Evolutionary conservation across 2,113 vertebrate genomes (phyloP).

Genomic region (Uria lomvia): DNA sequence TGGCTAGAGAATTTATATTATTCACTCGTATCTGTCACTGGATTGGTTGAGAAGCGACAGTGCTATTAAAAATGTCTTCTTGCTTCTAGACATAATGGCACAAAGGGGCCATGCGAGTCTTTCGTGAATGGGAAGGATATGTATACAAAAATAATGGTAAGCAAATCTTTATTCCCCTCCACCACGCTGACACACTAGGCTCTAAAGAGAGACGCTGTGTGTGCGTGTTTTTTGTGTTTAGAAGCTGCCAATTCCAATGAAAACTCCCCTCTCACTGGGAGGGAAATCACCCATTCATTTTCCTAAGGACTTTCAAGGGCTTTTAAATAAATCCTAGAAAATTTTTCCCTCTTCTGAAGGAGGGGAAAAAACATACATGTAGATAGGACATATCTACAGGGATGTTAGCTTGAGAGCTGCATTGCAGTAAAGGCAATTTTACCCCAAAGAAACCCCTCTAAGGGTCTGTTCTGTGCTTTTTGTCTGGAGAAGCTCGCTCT

Average conservation of each 20-base stretch:
- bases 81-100: conserved; percentile 61
- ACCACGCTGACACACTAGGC: background rate
- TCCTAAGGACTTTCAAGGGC: conserved; percentile 25
- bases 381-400: background rate
- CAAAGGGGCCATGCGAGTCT: conserved; percentile 24
- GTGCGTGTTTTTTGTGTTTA: background rate
- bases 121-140: background rate
- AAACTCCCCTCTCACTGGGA: background rate
- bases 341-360: background rate
- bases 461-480: background rate
- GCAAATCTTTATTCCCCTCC: conserved; percentile 1
- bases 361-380: background rate
- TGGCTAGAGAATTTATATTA: conserved; percentile 80
- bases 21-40: conserved; percentile 73
- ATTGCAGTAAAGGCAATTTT: background rate
- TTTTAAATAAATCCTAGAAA: background rate
- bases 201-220: background rate
- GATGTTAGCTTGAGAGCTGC: background rate
- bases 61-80: conserved; percentile 73
- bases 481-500: background rate
- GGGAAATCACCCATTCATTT: background rate
- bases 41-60: conserved; percentile 72
- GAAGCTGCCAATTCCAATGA: background rate
- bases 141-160: background rate
- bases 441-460: background rate